These are phyloP conservation scores for Rhodophaea formosa DNA, from an alignment of 2,888 invertebrate species.

Conservation along the genomic window DNA sequence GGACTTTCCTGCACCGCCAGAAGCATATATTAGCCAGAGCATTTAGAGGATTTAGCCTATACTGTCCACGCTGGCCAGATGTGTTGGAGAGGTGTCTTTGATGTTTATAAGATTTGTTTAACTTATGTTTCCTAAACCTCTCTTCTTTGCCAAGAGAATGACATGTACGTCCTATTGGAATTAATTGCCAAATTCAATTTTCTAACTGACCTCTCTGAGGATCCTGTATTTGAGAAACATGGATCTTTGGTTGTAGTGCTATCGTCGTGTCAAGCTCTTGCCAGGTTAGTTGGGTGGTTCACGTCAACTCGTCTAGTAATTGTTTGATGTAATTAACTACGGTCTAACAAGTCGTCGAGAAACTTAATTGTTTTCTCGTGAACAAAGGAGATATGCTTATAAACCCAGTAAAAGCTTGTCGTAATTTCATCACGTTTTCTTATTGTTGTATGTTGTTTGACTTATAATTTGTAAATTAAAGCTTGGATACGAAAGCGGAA, in stretches of 20 bases:
- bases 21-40: no score
- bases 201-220: conserved; percentile 81
- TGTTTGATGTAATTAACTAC: conserved; percentile 7
- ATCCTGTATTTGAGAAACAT: conserved; percentile 47
- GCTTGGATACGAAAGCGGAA: no score
- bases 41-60: no score
- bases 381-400: background rate
- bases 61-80: no score
- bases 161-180: conserved; percentile 71
- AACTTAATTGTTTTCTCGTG: conserved; percentile 14
- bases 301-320: conserved; percentile 7
- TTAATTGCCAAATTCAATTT: conserved; percentile 74
- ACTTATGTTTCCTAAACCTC: no score
- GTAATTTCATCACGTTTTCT: background rate
- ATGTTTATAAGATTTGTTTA: no score
- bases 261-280: background rate
- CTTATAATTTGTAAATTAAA: no score
- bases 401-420: background rate
- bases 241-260: no score
- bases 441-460: background rate
- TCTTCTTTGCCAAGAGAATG: no score
- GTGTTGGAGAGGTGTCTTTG: no score
- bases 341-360: conserved; percentile 2
- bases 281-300: conserved; percentile 23
- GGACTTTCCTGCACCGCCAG: no score